Conservation (phyloP, 2,113 vertebrate genomes). For the Mesocricetus auratus region DNA sequence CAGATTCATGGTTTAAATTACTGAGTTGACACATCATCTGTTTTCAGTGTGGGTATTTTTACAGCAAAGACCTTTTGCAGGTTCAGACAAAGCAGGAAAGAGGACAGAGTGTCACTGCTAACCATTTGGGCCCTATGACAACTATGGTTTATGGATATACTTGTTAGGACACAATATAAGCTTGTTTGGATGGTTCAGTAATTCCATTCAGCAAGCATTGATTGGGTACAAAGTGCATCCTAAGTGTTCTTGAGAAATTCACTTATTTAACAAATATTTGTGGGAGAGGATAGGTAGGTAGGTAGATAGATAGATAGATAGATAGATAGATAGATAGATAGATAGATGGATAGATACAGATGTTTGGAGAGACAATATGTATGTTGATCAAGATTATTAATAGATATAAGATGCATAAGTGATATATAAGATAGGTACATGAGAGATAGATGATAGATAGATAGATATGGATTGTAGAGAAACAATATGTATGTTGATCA, state of each 20-base stretch:
- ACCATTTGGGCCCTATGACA: neutral
- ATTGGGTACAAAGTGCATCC: neutral
- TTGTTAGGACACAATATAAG: constrained; percentile 3
- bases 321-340: neutral
- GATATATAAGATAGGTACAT: neutral
- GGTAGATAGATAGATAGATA: neutral
- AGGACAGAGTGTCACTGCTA: constrained; percentile 50
- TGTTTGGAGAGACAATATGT: neutral
- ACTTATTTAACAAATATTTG: neutral
- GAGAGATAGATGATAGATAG: neutral
- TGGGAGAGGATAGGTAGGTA: neutral
- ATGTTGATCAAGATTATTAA: neutral
- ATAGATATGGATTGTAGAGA: neutral
- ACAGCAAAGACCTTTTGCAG: constrained; percentile 62
- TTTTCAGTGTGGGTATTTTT: constrained; percentile 72
- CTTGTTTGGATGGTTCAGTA: constrained; percentile 2
- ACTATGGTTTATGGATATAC: constrained; percentile 36
- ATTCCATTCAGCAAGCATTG: neutral
- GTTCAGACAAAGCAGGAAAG: constrained; percentile 37
- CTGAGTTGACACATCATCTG: constrained; percentile 82
- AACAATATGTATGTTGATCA: neutral
- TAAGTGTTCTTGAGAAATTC: neutral
- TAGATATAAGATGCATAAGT: neutral
- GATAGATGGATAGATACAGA: neutral
- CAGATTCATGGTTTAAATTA: constrained; percentile 84